Conservation (phyloP, 1,140 invertebrate genomes). For the Thaumatotibia leucotreta region DNA sequence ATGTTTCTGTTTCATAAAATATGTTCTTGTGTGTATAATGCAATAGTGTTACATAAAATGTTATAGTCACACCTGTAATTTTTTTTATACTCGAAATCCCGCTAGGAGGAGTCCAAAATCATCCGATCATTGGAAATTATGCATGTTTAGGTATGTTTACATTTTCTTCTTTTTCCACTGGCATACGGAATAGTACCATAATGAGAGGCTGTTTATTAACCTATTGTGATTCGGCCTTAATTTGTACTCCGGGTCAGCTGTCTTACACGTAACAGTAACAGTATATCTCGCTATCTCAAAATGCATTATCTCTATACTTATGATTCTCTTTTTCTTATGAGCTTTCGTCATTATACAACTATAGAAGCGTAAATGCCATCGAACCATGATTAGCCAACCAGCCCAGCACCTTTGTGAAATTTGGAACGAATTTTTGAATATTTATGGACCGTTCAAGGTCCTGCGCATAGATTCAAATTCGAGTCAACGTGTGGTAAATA, state of each 20-base stretch:
- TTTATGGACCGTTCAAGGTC: conserved; percentile 55
- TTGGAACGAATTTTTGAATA: conserved; percentile 52
- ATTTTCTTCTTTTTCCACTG: too few relatives aligned
- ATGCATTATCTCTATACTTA: neutral
- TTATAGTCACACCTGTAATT: too few relatives aligned
- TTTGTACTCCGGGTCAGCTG: neutral
- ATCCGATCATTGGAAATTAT: too few relatives aligned
- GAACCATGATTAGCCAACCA: conserved; percentile 61
- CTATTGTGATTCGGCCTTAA: neutral
- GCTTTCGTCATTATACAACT: neutral
- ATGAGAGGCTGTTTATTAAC: neutral
- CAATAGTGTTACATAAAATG: too few relatives aligned
- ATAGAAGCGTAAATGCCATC: conserved; percentile 45
- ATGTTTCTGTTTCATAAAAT: too few relatives aligned
- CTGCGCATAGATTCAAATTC: conserved; percentile 27
- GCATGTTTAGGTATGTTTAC: too few relatives aligned
- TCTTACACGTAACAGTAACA: neutral
- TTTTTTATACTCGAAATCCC: too few relatives aligned
- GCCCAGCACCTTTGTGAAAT: conserved; percentile 53
- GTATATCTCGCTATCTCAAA: neutral
- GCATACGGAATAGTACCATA: neutral
- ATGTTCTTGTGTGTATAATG: too few relatives aligned
- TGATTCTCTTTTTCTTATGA: too few relatives aligned
- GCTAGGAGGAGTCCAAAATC: too few relatives aligned
- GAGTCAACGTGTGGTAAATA: neutral